Evolutionary conservation across 2,113 vertebrate species (phyloP).

Genomic region (Montifringilla adamsi): DNA sequence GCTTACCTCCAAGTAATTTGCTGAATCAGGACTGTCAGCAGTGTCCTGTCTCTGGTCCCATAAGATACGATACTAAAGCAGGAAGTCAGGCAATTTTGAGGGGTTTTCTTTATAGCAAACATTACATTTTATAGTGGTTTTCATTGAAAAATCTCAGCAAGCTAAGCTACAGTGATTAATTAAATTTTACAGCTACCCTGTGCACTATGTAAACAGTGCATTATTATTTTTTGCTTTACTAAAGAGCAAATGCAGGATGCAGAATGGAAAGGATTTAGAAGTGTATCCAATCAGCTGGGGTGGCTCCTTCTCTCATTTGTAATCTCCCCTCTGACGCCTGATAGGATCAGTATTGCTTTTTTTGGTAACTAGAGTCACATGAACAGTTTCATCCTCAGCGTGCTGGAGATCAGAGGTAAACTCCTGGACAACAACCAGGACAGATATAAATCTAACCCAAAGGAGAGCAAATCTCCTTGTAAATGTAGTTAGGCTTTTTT

Average conservation of each 20-base stretch:
- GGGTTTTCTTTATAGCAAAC: conserved; percentile 12
- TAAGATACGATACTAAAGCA: neutral
- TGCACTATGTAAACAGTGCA: neutral
- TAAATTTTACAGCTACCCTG: conserved; percentile 46
- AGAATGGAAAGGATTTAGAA: conserved; percentile 30
- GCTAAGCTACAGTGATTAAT: conserved; percentile 41
- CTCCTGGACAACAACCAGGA: neutral
- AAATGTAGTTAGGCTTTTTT: neutral
- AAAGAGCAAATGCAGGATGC: neutral
- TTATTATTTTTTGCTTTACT: conserved; percentile 49
- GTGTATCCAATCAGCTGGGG: neutral
- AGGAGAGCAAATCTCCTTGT: neutral
- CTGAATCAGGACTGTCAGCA: conserved; percentile 3
- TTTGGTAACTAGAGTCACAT: conserved; percentile 35
- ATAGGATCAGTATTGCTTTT: neutral
- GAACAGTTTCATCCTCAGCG: neutral
- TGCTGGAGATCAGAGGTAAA: neutral
- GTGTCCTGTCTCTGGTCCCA: neutral
- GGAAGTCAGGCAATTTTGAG: conserved; percentile 23
- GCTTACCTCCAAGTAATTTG: neutral
- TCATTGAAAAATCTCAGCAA: conserved; percentile 43
- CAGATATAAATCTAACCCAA: neutral
- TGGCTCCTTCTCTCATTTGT: conserved; percentile 27
- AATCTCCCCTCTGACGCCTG: neutral
- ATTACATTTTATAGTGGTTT: conserved; percentile 21